Percentiles rank a stretch among this genome's conserved stretches.
These are phyloP conservation scores for Rhyzopertha dominica DNA, from an alignment of 1,140 invertebrate species.

Conservation along the genomic window DNA sequence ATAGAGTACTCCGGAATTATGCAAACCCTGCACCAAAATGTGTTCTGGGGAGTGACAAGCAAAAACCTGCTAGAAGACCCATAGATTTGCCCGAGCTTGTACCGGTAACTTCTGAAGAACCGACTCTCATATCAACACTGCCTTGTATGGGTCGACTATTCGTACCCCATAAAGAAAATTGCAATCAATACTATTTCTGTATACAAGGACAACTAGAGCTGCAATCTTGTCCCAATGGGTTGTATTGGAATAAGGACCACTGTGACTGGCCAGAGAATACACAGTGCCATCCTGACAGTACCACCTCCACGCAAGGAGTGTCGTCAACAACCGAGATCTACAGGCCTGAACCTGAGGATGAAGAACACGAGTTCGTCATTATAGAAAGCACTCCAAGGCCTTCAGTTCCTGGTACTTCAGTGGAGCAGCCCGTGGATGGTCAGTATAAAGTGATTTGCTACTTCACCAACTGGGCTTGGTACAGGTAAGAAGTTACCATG, in stretches of 20 bases:
- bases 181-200: slow-evolving; percentile 75
- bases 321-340: slow-evolving; percentile 10
- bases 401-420: slow-evolving; percentile 60
- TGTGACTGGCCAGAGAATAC: slow-evolving; percentile 76
- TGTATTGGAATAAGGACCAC: slow-evolving; percentile 72
- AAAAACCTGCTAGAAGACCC: slow-evolving; percentile 20
- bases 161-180: slow-evolving; percentile 60
- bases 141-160: slow-evolving; percentile 59
- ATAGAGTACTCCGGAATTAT: slow-evolving; percentile 64
- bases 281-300: slow-evolving; percentile 49
- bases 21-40: slow-evolving; percentile 44
- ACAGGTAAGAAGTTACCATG: slow-evolving; percentile 50
- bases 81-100: slow-evolving; percentile 5
- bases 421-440: slow-evolving; percentile 43
- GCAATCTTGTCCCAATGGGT: slow-evolving; percentile 61
- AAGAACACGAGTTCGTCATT: slow-evolving; percentile 15
- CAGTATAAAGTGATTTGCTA: slow-evolving; percentile 67
- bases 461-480: slow-evolving; percentile 72
- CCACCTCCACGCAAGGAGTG: slow-evolving; percentile 21
- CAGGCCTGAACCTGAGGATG: slow-evolving; percentile 11
- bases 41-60: slow-evolving; percentile 27
- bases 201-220: slow-evolving; percentile 63
- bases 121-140: slow-evolving; percentile 2
- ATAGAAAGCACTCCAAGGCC: slow-evolving; percentile 56
- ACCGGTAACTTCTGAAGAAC: not conserved